These are phyloP conservation scores for Toxostoma redivivum DNA, from an alignment of 2,113 vertebrate genomes.

Conservation along the genomic window DNA sequence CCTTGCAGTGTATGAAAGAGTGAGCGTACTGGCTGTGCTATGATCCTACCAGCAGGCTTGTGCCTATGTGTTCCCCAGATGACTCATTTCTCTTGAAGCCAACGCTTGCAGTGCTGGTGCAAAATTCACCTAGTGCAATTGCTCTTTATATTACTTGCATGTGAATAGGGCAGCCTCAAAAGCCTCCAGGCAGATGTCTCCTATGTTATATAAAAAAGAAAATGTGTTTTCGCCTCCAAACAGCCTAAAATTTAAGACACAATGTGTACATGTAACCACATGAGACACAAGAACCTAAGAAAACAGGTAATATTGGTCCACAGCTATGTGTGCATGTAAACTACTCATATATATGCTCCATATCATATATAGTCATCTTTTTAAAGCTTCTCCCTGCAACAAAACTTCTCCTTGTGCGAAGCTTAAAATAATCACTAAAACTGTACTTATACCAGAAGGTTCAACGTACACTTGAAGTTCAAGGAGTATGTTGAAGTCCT, in stretches of 20 bases:
- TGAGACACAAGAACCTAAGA: background rate
- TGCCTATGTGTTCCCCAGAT: background rate
- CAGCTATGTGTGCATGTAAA: background rate
- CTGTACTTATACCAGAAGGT: background rate
- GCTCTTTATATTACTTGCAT: background rate
- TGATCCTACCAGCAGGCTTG: background rate
- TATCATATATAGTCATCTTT: background rate
- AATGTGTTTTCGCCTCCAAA: background rate
- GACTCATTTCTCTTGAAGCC: background rate
- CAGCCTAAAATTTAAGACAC: background rate
- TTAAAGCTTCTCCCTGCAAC: background rate
- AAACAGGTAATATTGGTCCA: background rate
- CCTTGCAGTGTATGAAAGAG: background rate
- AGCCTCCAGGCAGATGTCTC: background rate
- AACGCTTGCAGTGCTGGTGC: background rate
- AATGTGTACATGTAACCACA: background rate
- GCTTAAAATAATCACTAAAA: background rate
- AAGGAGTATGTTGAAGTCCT: background rate
- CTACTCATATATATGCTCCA: background rate
- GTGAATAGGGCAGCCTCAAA: background rate
- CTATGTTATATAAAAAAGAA: background rate
- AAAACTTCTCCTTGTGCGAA: background rate
- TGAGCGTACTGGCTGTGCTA: background rate
- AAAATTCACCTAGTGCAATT: background rate
- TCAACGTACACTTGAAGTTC: background rate